phyloP scores from a whole-genome alignment of 2,113 vertebrate genomes.

The Lamprologus speciosus region DNA sequence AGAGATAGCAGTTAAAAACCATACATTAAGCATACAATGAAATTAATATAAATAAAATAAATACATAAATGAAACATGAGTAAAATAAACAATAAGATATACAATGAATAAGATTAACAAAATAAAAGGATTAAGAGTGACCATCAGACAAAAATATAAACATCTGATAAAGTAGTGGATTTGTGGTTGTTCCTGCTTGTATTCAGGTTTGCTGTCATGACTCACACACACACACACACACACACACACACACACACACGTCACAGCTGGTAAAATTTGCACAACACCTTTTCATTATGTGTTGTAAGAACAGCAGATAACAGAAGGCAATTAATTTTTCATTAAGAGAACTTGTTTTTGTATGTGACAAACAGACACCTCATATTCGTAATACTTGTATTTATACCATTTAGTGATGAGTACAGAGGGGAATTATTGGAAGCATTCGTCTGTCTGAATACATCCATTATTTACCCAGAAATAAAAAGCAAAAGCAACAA shows the following conservation, averaged over 20 bases:
- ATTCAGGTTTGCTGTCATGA: neutral
- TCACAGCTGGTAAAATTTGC: neutral
- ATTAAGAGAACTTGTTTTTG: neutral
- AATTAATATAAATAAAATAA: neutral
- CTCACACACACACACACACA: neutral
- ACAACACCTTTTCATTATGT: neutral
- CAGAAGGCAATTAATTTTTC: neutral
- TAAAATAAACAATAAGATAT: neutral
- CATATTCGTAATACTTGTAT: neutral
- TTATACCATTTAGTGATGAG: neutral
- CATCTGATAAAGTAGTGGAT: neutral
- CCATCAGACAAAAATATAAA: neutral
- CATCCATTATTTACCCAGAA: neutral
- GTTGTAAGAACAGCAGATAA: neutral
- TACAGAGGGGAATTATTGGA: neutral
- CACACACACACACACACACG: neutral
- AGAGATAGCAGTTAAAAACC: neutral
- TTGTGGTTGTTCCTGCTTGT: neutral
- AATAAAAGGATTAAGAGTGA: neutral
- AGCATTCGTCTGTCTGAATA: neutral
- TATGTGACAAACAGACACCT: neutral
- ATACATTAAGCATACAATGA: neutral
- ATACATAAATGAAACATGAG: neutral
- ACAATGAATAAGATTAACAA: neutral
- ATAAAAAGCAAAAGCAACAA: neutral